phyloP scores from a whole-genome alignment of 2,888 invertebrate species.

The Poecilus cupreus region DNA sequence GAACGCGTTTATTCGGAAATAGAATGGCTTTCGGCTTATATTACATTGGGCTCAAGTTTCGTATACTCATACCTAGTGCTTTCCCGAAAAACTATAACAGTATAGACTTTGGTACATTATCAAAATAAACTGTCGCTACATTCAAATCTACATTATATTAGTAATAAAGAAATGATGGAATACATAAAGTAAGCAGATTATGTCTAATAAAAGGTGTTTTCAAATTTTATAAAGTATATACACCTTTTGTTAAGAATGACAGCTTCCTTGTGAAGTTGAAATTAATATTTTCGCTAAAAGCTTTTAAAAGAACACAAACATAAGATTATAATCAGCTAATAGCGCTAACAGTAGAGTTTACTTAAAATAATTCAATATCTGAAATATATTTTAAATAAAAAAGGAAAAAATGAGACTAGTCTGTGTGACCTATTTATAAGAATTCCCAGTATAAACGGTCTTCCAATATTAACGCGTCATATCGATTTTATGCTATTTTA shows the following conservation, averaged over 20 bases:
- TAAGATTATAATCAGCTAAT: conserved; percentile 5
- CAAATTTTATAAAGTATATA: not conserved
- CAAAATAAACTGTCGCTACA: not conserved
- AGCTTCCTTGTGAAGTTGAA: not conserved
- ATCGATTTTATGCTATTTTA: conserved; percentile 24
- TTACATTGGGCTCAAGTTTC: not conserved
- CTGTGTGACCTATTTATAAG: conserved; percentile 10
- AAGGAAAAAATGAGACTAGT: not conserved
- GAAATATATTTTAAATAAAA: not conserved
- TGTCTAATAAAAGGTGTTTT: not conserved
- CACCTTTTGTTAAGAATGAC: not conserved
- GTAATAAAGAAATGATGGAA: not conserved
- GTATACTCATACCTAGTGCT: not conserved
- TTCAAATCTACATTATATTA: not conserved
- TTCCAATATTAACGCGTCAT: conserved; percentile 10
- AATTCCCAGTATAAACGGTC: conserved; percentile 12
- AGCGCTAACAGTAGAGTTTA: not conserved
- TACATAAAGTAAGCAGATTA: not conserved
- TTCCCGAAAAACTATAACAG: not conserved
- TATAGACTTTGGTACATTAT: not conserved
- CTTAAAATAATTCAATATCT: not conserved
- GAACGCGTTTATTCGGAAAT: not conserved
- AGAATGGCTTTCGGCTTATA: not conserved
- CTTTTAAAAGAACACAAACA: not conserved
- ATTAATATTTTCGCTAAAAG: conserved; percentile 2